Evolutionary conservation across 2,797 vertebrate species (phyloP).

Genomic region (Babyrousa celebensis): DNA sequence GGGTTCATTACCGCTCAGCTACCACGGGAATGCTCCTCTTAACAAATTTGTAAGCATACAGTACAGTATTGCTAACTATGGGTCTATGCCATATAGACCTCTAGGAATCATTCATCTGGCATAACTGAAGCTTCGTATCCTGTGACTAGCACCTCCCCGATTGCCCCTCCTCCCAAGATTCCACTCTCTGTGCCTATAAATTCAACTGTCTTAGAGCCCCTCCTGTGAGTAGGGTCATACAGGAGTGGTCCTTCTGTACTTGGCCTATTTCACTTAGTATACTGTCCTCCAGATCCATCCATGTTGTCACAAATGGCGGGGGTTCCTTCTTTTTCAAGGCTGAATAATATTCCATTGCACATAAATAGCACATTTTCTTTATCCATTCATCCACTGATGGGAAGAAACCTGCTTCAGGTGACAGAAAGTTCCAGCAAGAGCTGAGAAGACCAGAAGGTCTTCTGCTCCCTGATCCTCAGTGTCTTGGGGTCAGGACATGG

Average conservation of each 20-base stretch:
- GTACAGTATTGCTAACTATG: not conserved
- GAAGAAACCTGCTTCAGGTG: not conserved
- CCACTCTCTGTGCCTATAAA: not conserved
- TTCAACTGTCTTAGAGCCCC: not conserved
- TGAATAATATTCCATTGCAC: not conserved
- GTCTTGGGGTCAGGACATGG: not conserved
- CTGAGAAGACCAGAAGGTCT: not conserved
- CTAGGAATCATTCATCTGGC: not conserved
- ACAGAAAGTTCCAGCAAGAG: not conserved
- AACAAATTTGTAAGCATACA: not conserved
- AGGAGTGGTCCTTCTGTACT: not conserved
- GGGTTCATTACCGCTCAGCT: no score
- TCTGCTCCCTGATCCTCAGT: not conserved
- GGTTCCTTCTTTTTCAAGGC: not conserved
- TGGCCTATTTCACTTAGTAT: not conserved
- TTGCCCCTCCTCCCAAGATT: not conserved
- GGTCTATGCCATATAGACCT: not conserved
- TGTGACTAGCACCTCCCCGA: not conserved
- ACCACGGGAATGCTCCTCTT: not conserved
- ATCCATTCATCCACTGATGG: not conserved
- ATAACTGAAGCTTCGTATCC: not conserved
- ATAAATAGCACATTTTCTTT: not conserved
- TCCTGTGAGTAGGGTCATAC: not conserved
- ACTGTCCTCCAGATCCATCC: not conserved
- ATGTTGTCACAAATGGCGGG: not conserved